Percentiles rank a stretch among this genome's conserved stretches.
phyloP scores from a whole-genome alignment of 2,113 vertebrate species.

The Datnioides undecimradiatus region DNA sequence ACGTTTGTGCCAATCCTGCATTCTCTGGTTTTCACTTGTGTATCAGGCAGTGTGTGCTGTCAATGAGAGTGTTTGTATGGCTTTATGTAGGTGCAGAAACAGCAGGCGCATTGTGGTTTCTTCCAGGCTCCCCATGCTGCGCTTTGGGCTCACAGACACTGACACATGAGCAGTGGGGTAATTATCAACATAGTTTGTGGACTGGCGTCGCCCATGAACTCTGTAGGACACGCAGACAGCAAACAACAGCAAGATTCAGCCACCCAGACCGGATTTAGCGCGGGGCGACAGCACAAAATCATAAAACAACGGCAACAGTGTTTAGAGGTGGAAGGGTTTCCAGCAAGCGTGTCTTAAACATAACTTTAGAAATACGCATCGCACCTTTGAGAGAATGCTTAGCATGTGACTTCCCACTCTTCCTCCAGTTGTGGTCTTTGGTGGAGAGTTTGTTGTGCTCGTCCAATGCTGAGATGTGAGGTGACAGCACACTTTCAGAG shows the following conservation, averaged over 20 bases:
- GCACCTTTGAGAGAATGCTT: constrained; percentile 93
- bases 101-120: constrained; percentile 69
- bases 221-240: constrained; percentile 37
- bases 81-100: constrained; percentile 64
- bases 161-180: constrained; percentile 68
- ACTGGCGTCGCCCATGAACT: constrained; percentile 47
- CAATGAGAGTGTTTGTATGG: constrained; percentile 56
- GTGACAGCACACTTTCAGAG: constrained; percentile 90
- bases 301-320: constrained; percentile 7
- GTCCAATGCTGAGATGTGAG: constrained; percentile 91
- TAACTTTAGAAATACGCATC: not conserved
- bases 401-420: constrained; percentile 86
- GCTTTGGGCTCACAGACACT: constrained; percentile 55
- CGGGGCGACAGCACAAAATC: not conserved
- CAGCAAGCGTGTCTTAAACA: constrained; percentile 23
- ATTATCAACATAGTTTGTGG: constrained; percentile 70
- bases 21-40: constrained; percentile 73
- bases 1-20: constrained; percentile 52
- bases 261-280: not conserved
- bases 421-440: constrained; percentile 94
- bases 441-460: constrained; percentile 87
- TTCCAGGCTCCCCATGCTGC: constrained; percentile 45
- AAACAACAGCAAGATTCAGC: constrained; percentile 55
- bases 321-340: not conserved
- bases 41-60: constrained; percentile 59